These are phyloP conservation scores for Gortyna flavago DNA, from an alignment of 2,888 invertebrate genomes.

Conservation along the genomic window DNA sequence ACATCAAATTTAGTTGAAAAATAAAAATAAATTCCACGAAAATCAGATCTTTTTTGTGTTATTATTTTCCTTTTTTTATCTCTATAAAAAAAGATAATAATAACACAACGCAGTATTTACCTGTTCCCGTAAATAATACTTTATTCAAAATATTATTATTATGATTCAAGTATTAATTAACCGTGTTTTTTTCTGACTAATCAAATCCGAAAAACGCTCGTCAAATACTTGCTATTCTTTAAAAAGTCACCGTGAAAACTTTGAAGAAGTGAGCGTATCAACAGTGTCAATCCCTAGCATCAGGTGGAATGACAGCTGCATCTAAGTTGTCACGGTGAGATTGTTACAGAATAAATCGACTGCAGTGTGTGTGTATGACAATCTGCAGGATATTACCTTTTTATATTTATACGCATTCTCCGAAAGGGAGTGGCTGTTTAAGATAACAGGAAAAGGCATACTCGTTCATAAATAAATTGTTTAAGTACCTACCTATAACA, in stretches of 20 bases:
- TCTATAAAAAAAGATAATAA: no score
- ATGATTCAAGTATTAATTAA: no score
- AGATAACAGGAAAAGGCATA: constrained; percentile 49
- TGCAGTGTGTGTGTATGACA: no score
- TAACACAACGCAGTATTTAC: background rate
- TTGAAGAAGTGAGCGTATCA: background rate
- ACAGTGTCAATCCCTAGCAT: background rate
- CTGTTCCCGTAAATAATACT: background rate
- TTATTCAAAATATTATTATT: constrained; percentile 1
- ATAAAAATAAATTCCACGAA: background rate
- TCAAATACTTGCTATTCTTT: background rate
- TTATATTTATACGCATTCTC: constrained; percentile 28
- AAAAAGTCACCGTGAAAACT: background rate
- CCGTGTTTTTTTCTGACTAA: no score
- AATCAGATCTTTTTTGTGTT: background rate
- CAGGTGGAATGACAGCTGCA: background rate
- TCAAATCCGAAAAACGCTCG: background rate
- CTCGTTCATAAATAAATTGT: constrained; percentile 19
- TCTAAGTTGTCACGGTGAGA: background rate
- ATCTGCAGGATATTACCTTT: constrained; percentile 5
- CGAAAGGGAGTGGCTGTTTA: constrained; percentile 18
- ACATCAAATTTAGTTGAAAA: constrained; percentile 7
- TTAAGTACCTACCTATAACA: background rate
- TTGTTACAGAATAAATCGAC: background rate
- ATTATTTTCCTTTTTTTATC: background rate